phyloP scores from a whole-genome alignment of 2,888 invertebrate genomes.

The Carcina quercana region DNA sequence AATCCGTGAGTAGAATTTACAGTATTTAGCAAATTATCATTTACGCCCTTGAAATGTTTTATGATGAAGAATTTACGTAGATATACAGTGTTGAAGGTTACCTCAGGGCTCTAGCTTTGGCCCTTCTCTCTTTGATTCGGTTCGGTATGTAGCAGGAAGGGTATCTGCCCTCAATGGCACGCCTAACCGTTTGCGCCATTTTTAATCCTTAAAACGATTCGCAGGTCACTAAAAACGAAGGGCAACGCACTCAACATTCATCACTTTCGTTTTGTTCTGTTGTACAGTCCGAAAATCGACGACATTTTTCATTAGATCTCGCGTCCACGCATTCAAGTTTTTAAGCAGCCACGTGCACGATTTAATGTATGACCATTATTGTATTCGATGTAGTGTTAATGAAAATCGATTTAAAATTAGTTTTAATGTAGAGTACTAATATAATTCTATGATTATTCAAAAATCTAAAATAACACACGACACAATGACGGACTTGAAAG shows the following conservation, averaged over 20 bases:
- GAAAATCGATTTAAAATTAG: no score
- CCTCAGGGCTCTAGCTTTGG: constrained; percentile 77
- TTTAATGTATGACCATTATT: no score
- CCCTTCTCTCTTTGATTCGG: constrained; percentile 83
- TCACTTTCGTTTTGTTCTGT: constrained; percentile 71
- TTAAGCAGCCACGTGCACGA: no score
- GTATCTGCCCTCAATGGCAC: constrained; percentile 81
- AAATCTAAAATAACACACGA: no score
- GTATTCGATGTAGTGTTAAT: constrained; percentile 13
- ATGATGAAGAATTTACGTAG: constrained; percentile 8
- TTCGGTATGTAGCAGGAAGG: constrained; percentile 84
- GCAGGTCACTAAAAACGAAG: constrained; percentile 34
- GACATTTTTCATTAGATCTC: constrained; percentile 53
- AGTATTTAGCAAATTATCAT: no score
- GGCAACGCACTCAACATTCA: constrained; percentile 51
- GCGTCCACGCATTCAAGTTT: constrained; percentile 27
- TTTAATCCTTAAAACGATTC: constrained; percentile 32
- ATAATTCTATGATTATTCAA: no score
- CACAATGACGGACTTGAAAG: no score
- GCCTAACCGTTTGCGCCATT: constrained; percentile 84
- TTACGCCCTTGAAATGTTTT: no score
- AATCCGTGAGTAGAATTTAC: no score
- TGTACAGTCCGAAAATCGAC: constrained; percentile 60
- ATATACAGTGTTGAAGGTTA: constrained; percentile 19
- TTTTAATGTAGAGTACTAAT: no score